These are phyloP conservation scores for Rhamphomyia laevipes DNA, from an alignment of 2,888 invertebrate genomes.

Conservation along the genomic window DNA sequence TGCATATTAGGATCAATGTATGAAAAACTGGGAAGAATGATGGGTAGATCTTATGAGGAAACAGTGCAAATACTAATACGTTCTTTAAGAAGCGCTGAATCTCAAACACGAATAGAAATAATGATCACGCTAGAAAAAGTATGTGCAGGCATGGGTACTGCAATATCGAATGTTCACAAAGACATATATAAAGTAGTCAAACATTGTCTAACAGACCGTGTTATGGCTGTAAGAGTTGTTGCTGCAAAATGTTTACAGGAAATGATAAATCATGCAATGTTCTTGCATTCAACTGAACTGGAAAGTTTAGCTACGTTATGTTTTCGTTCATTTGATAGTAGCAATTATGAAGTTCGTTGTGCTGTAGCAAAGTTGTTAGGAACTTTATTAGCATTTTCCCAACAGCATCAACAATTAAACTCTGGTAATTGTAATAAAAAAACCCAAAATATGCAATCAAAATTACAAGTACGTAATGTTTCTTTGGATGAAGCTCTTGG, in stretches of 20 bases:
- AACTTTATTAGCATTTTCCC: slow-evolving; percentile 54
- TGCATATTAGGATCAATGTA: slow-evolving; percentile 95
- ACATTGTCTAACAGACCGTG: slow-evolving; percentile 79
- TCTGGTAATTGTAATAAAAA: slow-evolving; percentile 35
- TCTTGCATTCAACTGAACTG: slow-evolving; percentile 76
- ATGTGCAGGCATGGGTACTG: slow-evolving; percentile 90
- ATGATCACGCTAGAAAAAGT: slow-evolving; percentile 95
- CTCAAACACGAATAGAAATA: slow-evolving; percentile 91
- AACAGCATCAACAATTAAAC: slow-evolving; percentile 52
- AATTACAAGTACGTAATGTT: slow-evolving; percentile 37
- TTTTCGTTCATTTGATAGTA: slow-evolving; percentile 81
- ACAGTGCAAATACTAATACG: slow-evolving; percentile 86
- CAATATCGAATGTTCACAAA: slow-evolving; percentile 71
- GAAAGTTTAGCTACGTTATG: slow-evolving; percentile 87
- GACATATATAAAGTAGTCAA: slow-evolving; percentile 87
- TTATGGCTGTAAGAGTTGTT: slow-evolving; percentile 84
- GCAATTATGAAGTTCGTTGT: slow-evolving; percentile 84
- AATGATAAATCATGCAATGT: slow-evolving; percentile 76
- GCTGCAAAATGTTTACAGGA: slow-evolving; percentile 84
- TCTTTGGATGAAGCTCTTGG: slow-evolving; percentile 86
- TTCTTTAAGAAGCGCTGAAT: slow-evolving; percentile 86
- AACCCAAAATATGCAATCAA: slow-evolving; percentile 14
- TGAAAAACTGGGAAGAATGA: slow-evolving; percentile 95
- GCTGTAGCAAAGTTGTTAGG: slow-evolving; percentile 88
- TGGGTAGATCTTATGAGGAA: slow-evolving; percentile 97